Evolutionary conservation across 2,888 invertebrate genomes (phyloP).

Genomic region (Heteromurus nitidus): DNA sequence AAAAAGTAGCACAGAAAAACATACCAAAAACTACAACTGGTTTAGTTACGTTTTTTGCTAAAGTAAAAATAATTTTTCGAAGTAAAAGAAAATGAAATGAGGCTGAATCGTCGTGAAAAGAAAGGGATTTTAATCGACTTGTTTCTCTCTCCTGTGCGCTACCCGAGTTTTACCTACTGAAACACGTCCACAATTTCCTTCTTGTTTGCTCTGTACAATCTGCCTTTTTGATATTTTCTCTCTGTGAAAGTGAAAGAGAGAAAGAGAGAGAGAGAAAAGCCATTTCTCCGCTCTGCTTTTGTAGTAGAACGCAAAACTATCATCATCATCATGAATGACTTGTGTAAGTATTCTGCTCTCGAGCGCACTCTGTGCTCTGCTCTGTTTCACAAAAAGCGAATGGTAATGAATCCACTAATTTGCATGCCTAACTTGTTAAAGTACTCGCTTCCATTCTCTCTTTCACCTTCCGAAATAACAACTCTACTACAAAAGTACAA

Average conservation of each 20-base stretch:
- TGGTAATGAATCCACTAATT: slow-evolving; percentile 71
- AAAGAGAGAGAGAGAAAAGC: too few relatives aligned
- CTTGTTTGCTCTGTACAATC: background rate
- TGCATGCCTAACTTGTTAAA: slow-evolving; percentile 68
- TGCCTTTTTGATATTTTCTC: slow-evolving; percentile 7
- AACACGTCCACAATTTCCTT: too few relatives aligned
- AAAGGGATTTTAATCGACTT: background rate
- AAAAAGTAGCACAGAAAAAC: too few relatives aligned
- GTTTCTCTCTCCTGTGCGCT: background rate
- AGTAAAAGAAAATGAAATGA: slow-evolving; percentile 1
- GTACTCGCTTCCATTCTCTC: slow-evolving; percentile 35
- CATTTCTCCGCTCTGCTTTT: background rate
- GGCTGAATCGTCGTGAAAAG: background rate
- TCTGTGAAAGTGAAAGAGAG: too few relatives aligned
- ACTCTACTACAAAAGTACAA: slow-evolving; percentile 32
- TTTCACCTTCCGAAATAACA: slow-evolving; percentile 24
- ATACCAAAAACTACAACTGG: too few relatives aligned
- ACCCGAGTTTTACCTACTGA: background rate
- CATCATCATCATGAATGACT: background rate
- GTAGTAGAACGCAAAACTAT: too few relatives aligned
- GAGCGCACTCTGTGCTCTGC: background rate
- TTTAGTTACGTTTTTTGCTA: too few relatives aligned
- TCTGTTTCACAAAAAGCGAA: slow-evolving; percentile 49
- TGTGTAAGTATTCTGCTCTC: too few relatives aligned
- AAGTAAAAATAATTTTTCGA: too few relatives aligned